Conservation (phyloP, 2,797 vertebrate genomes). For the Danio tinwini region DNA sequence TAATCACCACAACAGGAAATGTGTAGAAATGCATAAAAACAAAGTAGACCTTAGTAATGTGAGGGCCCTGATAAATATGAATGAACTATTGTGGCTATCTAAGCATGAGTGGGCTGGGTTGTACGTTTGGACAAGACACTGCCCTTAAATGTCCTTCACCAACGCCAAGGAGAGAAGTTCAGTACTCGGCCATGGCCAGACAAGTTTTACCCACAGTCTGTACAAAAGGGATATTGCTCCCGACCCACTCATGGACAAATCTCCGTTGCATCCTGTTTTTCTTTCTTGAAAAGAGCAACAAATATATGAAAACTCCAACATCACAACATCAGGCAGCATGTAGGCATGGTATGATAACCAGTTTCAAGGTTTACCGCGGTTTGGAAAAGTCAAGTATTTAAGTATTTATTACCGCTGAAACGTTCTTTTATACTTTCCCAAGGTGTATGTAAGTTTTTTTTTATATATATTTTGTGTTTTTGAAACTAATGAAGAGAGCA, state of each 20-base stretch:
- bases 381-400: too few relatives aligned
- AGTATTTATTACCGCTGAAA: too few relatives aligned
- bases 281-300: slow-evolving; percentile 14
- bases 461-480: too few relatives aligned
- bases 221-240: slow-evolving; percentile 13
- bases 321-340: slow-evolving; percentile 13
- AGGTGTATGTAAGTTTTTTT: too few relatives aligned
- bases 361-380: too few relatives aligned
- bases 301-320: neutral
- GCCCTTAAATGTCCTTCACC: slow-evolving; percentile 41
- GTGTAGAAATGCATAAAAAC: neutral
- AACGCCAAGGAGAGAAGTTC: slow-evolving; percentile 23
- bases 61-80: slow-evolving; percentile 44
- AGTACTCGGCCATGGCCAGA: slow-evolving; percentile 9
- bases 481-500: too few relatives aligned
- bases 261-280: slow-evolving; percentile 52
- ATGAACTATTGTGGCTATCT: slow-evolving; percentile 43
- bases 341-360: neutral
- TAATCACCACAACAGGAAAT: slow-evolving; percentile 27
- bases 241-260: slow-evolving; percentile 13
- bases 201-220: neutral
- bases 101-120: slow-evolving; percentile 1
- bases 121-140: slow-evolving; percentile 11
- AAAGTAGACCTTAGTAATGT: slow-evolving; percentile 21
- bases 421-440: too few relatives aligned